Percentiles rank a stretch among this genome's conserved stretches.
Evolutionary conservation across 2,113 vertebrate genomes (phyloP).

Genomic region (Podilymbus podiceps): DNA sequence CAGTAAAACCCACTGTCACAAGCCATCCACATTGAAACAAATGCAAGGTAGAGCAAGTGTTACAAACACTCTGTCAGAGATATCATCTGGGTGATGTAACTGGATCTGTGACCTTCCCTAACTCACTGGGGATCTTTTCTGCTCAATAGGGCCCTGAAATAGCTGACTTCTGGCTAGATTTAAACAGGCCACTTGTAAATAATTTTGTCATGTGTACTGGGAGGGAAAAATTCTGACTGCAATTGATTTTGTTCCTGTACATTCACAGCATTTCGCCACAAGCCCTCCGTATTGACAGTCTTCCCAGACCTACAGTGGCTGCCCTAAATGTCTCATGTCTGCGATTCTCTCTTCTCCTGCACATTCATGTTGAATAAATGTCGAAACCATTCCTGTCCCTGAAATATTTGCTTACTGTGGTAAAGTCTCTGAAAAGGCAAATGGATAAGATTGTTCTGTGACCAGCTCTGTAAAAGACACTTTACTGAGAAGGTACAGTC

Average conservation of each 20-base stretch:
- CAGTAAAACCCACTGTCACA: neutral
- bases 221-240: constrained; percentile 58
- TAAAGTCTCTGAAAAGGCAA: neutral
- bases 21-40: neutral
- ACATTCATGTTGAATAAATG: neutral
- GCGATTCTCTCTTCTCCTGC: neutral
- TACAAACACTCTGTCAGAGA: neutral
- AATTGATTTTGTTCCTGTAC: constrained; percentile 63
- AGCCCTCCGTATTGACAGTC: constrained; percentile 53
- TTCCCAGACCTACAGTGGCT: constrained; percentile 36
- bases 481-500: neutral
- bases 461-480: neutral
- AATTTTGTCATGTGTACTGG: constrained; percentile 66
- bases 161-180: constrained; percentile 53
- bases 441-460: neutral
- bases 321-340: constrained; percentile 38
- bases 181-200: constrained; percentile 68
- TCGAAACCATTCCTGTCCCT: neutral
- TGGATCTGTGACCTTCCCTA: constrained; percentile 22
- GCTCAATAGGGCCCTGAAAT: constrained; percentile 24
- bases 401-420: neutral
- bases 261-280: constrained; percentile 52
- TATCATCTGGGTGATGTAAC: neutral
- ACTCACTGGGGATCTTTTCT: neutral
- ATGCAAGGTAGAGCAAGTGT: neutral